Base-by-base conservation (phyloP, 2,113 vertebrate genomes). In the Sylvia atricapilla region DNA sequence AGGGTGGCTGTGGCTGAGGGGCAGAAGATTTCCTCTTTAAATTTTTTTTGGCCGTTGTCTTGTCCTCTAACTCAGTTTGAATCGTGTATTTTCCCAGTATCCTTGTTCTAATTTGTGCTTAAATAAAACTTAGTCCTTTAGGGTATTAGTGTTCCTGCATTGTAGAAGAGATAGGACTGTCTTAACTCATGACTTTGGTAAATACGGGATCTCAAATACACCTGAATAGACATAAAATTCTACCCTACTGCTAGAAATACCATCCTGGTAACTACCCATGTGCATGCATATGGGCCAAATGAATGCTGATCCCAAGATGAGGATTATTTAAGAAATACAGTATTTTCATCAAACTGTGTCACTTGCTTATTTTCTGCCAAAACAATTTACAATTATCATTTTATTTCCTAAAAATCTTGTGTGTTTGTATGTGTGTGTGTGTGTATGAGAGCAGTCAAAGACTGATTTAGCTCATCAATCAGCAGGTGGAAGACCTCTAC, bases 71-170 rank as follows among this genome's bases (percentile, higher is more conserved):
- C 21, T 83, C 33, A 41, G 23, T 33, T 66, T 23, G 28, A 56
- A 35, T 47, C 2, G 11, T 33, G 11, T 68, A 0, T 90, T 86
- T 92, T 86, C 44, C 73, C 67, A 73, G 35, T n/a, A 47, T 41
- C 17, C 30, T 79, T 60, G 21, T 68, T 93, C 62, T 70, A 72
- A 90, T 83, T 83, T 90, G 47, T 67, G 25, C 50, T 82, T 95
- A 64, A 55, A 59, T 79, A 79, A 94, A 90, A 67, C 4, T 8
- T 50, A 43, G 10, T 30, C 49, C 62, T 88, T 88, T 60, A n/a
- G 58, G 86, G 21, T 83, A 22, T 80, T 90, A 86, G 24, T 88
- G 33, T 88, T 90, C 44, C 58, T 85, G 31, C 44, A 7, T 52
- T 64, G 24, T 13, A 52, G 39, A 35, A 90, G 66, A 83, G 63